Conservation (phyloP, 2,113 vertebrate genomes). For the Manacus vitellinus region DNA sequence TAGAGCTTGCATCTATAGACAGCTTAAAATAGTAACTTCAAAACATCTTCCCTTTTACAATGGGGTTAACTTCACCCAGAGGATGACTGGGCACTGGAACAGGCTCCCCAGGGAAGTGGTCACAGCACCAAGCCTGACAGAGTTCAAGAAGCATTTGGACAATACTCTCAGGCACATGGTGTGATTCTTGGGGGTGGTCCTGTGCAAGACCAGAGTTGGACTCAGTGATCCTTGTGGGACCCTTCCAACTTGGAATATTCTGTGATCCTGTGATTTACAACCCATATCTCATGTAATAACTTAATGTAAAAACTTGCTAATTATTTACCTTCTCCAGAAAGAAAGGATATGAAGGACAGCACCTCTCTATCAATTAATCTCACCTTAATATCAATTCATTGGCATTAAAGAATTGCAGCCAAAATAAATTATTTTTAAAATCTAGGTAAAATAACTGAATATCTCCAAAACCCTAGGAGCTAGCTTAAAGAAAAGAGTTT, state of each 20-base stretch:
- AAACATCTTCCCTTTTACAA: neutral
- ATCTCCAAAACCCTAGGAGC: neutral
- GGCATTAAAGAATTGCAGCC: neutral
- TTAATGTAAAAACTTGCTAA: neutral
- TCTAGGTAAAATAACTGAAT: neutral
- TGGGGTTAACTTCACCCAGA: neutral
- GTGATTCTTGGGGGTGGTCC: neutral
- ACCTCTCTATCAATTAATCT: neutral
- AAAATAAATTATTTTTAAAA: neutral
- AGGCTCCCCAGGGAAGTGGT: neutral
- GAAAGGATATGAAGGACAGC: neutral
- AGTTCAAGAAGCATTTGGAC: neutral
- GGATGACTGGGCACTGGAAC: neutral
- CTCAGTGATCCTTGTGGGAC: neutral
- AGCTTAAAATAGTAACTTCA: neutral
- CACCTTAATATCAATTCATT: neutral
- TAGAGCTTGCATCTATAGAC: neutral
- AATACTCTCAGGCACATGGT: neutral
- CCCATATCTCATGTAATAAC: neutral
- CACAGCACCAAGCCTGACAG: neutral
- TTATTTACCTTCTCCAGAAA: neutral
- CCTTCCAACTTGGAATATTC: neutral
- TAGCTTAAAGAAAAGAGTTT: neutral
- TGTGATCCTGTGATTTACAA: neutral
- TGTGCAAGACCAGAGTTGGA: neutral